phyloP scores from a whole-genome alignment of 2,888 invertebrate genomes.

The Drosophila rubida region DNA sequence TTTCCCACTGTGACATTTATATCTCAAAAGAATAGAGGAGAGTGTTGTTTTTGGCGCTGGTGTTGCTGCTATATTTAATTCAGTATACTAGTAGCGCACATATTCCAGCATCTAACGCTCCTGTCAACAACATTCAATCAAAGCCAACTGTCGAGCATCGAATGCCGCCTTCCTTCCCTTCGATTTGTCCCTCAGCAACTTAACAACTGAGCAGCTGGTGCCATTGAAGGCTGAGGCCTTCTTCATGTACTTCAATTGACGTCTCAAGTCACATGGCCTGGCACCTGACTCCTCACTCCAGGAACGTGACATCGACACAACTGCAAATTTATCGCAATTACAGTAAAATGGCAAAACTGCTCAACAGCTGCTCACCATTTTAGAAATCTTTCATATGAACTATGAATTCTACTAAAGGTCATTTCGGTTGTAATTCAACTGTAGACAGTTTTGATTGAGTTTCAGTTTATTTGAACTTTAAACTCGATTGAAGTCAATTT shows the following conservation, averaged over 20 bases:
- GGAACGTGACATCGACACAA: conserved; percentile 31
- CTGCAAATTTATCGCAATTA: conserved; percentile 18
- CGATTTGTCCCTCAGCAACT: not conserved
- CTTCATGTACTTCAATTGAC: conserved; percentile 18
- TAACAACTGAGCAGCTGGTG: conserved; percentile 14
- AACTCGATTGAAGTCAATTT: too few species aligned
- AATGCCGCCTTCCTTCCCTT: not conserved
- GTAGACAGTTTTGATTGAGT: not conserved
- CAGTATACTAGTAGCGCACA: conserved; percentile 12
- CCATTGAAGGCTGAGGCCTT: not conserved
- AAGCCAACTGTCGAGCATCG: conserved; percentile 23
- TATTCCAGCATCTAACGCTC: conserved; percentile 13
- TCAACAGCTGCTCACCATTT: conserved; percentile 11
- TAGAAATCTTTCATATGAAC: not conserved
- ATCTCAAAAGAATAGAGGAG: conserved; percentile 39
- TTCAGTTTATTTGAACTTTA: not conserved
- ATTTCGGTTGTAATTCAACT: not conserved
- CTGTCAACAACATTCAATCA: conserved; percentile 69
- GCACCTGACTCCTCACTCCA: conserved; percentile 43
- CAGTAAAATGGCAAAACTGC: not conserved
- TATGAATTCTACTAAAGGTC: not conserved
- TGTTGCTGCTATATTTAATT: conserved; percentile 51
- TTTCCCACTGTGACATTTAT: conserved; percentile 56
- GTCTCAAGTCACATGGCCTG: conserved; percentile 58
- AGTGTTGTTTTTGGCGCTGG: not conserved